Conservation (phyloP, 92 coral and sea anemone species). For the Parazoanthus swiftii region DNA sequence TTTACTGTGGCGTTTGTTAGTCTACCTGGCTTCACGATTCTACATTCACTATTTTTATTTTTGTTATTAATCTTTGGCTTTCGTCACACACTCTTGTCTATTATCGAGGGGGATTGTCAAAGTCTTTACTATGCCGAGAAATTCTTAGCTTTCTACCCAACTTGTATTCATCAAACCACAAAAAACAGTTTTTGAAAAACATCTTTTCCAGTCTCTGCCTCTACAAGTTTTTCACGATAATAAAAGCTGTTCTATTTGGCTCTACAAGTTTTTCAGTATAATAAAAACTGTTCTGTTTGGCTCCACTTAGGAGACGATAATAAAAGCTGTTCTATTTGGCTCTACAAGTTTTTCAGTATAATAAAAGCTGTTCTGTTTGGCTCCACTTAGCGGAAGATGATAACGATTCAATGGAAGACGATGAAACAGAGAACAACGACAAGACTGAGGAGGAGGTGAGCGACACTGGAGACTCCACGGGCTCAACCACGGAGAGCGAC, state of each 20-base stretch:
- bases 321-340: not conserved
- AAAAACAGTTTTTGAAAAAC: no score
- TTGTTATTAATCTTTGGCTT: no score
- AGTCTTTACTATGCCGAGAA: no score
- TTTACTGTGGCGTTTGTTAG: no score
- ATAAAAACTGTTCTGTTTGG: not conserved
- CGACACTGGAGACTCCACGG: constrained; percentile 86
- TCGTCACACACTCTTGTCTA: no score
- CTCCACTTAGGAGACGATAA: not conserved
- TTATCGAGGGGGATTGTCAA: no score
- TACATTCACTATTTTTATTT: no score
- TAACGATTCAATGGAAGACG: constrained; percentile 59
- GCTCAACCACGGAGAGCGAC: constrained; percentile 88
- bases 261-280: not conserved
- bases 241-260: not conserved
- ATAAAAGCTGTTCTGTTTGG: not conserved
- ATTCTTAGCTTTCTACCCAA: no score
- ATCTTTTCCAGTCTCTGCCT: not conserved
- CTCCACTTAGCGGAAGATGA: not conserved
- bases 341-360: not conserved
- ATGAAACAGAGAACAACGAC: constrained; percentile 59
- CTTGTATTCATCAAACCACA: no score
- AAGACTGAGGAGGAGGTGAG: constrained; percentile 91
- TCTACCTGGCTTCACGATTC: no score
- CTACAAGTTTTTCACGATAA: not conserved